Base-by-base conservation (phyloP, 1,140 invertebrate species). In the Pseudachorutes palmiensis region DNA sequence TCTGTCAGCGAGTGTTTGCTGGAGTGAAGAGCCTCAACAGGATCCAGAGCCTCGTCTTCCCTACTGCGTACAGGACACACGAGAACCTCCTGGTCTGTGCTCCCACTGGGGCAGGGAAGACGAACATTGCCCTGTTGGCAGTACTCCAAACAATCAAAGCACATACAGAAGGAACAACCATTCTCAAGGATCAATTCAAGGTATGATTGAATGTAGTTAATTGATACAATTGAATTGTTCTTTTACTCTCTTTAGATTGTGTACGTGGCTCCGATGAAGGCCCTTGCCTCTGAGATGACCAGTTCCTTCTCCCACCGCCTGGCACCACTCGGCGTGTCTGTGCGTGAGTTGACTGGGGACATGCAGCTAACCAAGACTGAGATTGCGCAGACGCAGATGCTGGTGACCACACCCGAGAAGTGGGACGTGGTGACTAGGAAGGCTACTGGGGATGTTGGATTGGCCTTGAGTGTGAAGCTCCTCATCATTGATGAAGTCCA, bases 401-500 rank as follows among this genome's bases (percentile, higher is more conserved):
- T 99, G 75, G 96, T 99, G 0, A 99, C 97, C 77, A 99, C 97
- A 0, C 97, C 97, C 0, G 97, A 99, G 80, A 99, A 99, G 78
- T 99, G 95, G 94, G 96, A 99, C 79, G 96, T 99, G 69, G 94
- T 98, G 68, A 99, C 96, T 0, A 83, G 96, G 41, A 98, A 98
- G 81, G 95, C 95, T 0, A 97, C 99, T 77, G 88, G 96, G 70
- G 95, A 94, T 0, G 98, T 98, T 77, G 98, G 94, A 0, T 92
- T 94, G 64, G 81, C 99, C 41, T 97, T 99, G 0, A 84, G 93
- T 31, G 81, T 99, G 57, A 88, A 2, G 9, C 9, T 9, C 31
- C 31, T 99, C 66, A 98, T 99, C 72, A 92, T 99, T 79, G 95
- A 99, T 82, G 97, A 99, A 84, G 94, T 99, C 70, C 97, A 99